A percentile compares a stretch with the other conserved stretches of the same genome.
phyloP scores from a whole-genome alignment of 2,113 vertebrate species.

The Galemys pyrenaicus region DNA sequence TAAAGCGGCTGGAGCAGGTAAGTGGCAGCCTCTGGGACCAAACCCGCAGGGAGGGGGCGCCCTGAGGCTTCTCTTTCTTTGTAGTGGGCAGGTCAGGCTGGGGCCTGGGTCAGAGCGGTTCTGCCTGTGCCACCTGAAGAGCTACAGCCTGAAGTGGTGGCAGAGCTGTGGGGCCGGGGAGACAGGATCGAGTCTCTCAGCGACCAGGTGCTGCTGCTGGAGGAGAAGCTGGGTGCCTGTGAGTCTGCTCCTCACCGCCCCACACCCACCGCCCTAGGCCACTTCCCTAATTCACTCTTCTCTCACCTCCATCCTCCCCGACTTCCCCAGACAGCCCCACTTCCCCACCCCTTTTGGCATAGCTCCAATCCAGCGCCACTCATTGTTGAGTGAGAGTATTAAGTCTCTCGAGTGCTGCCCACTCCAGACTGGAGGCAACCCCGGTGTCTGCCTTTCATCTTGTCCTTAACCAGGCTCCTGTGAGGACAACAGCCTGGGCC shows the following conservation, averaged over 20 bases:
- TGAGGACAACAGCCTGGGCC: slow-evolving; percentile 73
- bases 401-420: background rate
- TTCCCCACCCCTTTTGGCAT: background rate
- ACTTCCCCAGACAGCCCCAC: background rate
- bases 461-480: slow-evolving; percentile 70
- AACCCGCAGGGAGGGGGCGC: fast-evolving
- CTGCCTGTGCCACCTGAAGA: slow-evolving; percentile 76
- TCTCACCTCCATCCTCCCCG: background rate
- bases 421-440: background rate
- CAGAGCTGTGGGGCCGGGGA: slow-evolving; percentile 73
- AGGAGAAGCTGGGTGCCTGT: slow-evolving; percentile 81
- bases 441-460: background rate
- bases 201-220: slow-evolving; percentile 82
- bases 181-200: slow-evolving; percentile 83
- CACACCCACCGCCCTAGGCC: background rate
- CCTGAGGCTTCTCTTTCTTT: background rate
- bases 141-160: slow-evolving; percentile 69
- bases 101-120: slow-evolving; percentile 71
- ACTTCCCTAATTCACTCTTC: background rate
- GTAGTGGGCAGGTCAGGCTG: slow-evolving; percentile 71
- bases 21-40: background rate
- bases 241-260: slow-evolving; percentile 51
- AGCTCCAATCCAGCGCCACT: background rate
- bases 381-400: background rate
- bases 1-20: slow-evolving; percentile 81